These are phyloP conservation scores for Mnemiopsis leidyi DNA, from an alignment of 37 sponge, comb jelly and placozoan species.

Conservation along the genomic window DNA sequence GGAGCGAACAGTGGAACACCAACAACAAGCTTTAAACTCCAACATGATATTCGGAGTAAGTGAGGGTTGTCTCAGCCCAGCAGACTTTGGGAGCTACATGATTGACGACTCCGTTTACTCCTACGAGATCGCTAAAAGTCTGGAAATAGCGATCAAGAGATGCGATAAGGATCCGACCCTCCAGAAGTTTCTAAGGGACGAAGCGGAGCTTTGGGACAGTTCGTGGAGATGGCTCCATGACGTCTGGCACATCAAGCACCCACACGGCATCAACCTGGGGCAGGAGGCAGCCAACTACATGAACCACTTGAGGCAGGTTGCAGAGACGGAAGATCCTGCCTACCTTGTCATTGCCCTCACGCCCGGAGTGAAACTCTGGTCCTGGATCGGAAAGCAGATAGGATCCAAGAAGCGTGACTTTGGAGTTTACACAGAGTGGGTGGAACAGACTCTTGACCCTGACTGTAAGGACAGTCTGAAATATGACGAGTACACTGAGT, in stretches of 20 bases:
- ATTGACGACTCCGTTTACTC: not conserved
- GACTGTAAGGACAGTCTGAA: not conserved
- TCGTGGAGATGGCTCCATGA: not conserved
- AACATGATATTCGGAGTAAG: not conserved
- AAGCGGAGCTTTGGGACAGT: not conserved
- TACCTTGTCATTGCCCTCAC: not conserved
- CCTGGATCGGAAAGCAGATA: not conserved
- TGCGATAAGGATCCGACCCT: not conserved
- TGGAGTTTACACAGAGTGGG: slow-evolving; percentile 26
- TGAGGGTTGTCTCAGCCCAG: not conserved
- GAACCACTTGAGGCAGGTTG: not conserved
- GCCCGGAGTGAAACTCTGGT: not conserved
- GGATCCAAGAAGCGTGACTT: not conserved
- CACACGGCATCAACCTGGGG: not conserved
- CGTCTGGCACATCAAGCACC: not conserved
- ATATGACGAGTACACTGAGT: not conserved
- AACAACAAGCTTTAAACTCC: slow-evolving; percentile 5
- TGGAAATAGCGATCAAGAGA: not conserved
- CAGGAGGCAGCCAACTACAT: not conserved
- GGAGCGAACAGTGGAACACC: not conserved
- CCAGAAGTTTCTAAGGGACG: not conserved
- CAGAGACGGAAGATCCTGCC: not conserved
- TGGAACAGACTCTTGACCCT: not conserved
- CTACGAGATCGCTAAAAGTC: not conserved
- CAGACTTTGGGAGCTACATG: not conserved